phyloP scores from a whole-genome alignment of 2,113 vertebrate species.

The Mormyrus lacerda region DNA sequence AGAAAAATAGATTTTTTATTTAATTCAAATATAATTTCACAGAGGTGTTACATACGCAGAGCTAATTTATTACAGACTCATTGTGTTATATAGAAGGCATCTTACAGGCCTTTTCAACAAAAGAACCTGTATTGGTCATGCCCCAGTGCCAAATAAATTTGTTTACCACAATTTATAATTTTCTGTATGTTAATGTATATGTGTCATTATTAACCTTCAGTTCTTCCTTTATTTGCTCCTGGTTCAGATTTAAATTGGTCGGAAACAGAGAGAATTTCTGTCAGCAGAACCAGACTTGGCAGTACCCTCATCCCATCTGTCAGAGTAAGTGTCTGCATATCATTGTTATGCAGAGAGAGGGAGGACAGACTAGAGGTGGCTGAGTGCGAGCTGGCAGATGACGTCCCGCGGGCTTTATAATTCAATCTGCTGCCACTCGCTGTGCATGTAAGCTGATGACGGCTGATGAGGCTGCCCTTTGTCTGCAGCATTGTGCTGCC shows the following conservation, averaged over 20 bases:
- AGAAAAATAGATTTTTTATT: too few species aligned
- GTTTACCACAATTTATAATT: neutral
- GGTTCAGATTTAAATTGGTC: conserved; percentile 52
- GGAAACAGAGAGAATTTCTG: conserved; percentile 63
- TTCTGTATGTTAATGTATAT: neutral
- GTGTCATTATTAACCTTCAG: neutral
- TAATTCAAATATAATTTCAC: neutral
- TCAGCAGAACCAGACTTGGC: conserved; percentile 59
- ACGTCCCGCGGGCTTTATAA: neutral
- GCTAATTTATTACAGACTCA: neutral
- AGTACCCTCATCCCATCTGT: conserved; percentile 62
- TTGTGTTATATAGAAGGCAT: neutral
- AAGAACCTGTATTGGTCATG: neutral
- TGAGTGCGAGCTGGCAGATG: conserved; percentile 1
- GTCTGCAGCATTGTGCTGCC: conserved; percentile 41
- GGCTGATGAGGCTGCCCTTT: neutral
- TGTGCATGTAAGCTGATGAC: neutral
- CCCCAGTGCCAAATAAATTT: neutral
- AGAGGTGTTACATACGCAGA: neutral
- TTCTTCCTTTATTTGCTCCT: conserved; percentile 21
- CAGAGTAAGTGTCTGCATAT: conserved; percentile 52
- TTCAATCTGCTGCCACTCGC: neutral
- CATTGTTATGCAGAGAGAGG: neutral
- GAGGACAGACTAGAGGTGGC: neutral
- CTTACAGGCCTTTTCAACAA: neutral